Evolutionary conservation across 2,113 vertebrate species (phyloP).

Genomic region (Malurus cyaneus): DNA sequence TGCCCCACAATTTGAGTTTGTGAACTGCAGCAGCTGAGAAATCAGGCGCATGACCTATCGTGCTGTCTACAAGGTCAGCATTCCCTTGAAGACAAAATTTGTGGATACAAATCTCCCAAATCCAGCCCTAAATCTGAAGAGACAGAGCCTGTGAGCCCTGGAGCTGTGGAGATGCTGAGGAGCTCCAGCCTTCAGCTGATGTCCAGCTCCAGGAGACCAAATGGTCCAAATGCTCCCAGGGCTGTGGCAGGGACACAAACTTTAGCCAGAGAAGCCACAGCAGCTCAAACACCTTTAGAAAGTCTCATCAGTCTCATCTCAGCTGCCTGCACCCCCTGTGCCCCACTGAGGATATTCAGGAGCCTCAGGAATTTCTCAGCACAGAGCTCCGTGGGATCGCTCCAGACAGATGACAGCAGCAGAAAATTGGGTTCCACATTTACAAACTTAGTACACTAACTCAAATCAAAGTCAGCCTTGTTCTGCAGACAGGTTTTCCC

Average conservation of each 20-base stretch:
- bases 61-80: not conserved
- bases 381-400: not conserved
- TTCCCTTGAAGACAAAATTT: not conserved
- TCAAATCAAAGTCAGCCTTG: conserved; percentile 64
- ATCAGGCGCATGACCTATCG: not conserved
- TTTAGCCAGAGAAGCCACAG: not conserved
- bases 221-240: not conserved
- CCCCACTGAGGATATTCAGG: not conserved
- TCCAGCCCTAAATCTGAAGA: not conserved
- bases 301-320: not conserved
- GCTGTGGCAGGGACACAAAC: not conserved
- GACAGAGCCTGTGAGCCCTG: not conserved
- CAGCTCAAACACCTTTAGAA: not conserved
- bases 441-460: conserved; percentile 39
- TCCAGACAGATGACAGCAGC: conserved; percentile 26
- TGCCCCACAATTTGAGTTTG: not conserved
- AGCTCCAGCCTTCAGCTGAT: not conserved
- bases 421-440: conserved; percentile 44
- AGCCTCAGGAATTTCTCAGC: not conserved
- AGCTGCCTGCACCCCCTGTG: not conserved
- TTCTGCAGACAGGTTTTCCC: conserved; percentile 58
- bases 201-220: not conserved
- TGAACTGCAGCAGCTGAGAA: not conserved
- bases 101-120: not conserved
- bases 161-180: not conserved